These are phyloP conservation scores for Holotrichia oblita DNA, from an alignment of 1,140 invertebrate genomes.

Conservation along the genomic window DNA sequence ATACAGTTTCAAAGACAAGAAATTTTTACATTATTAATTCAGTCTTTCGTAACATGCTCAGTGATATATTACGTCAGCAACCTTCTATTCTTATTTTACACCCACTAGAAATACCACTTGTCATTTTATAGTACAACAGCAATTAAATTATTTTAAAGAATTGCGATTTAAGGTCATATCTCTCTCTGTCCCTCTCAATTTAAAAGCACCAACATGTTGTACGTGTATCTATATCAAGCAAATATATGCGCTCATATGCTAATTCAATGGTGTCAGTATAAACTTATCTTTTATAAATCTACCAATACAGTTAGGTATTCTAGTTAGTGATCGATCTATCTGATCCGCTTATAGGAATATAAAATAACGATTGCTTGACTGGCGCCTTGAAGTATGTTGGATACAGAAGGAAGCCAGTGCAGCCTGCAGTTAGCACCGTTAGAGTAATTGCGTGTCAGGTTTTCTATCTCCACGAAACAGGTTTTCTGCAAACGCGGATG, in stretches of 20 bases:
- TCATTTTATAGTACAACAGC: not conserved
- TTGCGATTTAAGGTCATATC: not conserved
- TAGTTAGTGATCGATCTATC: not conserved
- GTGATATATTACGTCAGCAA: not conserved
- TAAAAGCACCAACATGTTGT: too few species aligned
- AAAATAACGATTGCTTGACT: constrained; percentile 13
- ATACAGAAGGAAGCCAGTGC: constrained; percentile 1
- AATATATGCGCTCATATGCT: not conserved
- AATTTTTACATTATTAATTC: not conserved
- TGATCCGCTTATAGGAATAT: constrained; percentile 20
- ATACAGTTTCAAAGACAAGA: not conserved
- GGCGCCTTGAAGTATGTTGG: constrained; percentile 21
- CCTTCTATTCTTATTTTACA: constrained; percentile 2
- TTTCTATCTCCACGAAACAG: not conserved
- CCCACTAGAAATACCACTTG: not conserved
- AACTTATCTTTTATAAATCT: constrained; percentile 9
- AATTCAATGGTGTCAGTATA: not conserved
- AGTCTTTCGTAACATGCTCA: not conserved
- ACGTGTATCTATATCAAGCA: not conserved
- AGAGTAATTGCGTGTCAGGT: constrained; percentile 11
- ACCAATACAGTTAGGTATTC: constrained; percentile 19
- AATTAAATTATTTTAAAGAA: constrained; percentile 16
- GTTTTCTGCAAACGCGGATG: not conserved
- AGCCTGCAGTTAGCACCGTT: constrained; percentile 13
- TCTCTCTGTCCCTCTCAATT: not conserved